Percentiles rank a stretch among this genome's conserved stretches.
Evolutionary conservation across 1,140 invertebrate genomes (phyloP).

Genomic region (Drosophila chauvacae): DNA sequence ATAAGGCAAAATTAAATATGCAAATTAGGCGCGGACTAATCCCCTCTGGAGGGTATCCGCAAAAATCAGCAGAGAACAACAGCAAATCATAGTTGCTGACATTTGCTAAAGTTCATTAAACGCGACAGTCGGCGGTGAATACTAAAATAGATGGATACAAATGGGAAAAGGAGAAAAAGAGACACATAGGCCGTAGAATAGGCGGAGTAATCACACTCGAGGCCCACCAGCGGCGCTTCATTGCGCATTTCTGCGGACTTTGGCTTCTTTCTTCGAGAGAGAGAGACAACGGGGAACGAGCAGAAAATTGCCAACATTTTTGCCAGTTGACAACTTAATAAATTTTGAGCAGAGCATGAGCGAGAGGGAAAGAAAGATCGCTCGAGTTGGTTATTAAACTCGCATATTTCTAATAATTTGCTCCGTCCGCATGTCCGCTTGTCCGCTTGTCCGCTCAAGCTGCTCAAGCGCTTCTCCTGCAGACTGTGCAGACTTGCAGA

Average conservation of each 20-base stretch:
- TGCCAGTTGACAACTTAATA: slow-evolving; percentile 81
- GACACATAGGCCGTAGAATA: slow-evolving; percentile 10
- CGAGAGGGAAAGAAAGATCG: slow-evolving; percentile 36
- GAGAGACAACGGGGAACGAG: slow-evolving; percentile 14
- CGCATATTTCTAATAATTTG: slow-evolving; percentile 81
- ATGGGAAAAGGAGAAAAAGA: slow-evolving; percentile 5
- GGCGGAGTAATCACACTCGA: slow-evolving; percentile 36
- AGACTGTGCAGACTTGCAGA: slow-evolving; percentile 41
- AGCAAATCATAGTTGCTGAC: slow-evolving; percentile 74
- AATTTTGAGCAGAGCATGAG: slow-evolving; percentile 62
- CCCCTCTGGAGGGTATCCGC: slow-evolving; percentile 11
- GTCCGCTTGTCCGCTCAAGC: slow-evolving; percentile 12
- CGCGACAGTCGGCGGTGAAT: slow-evolving; percentile 45
- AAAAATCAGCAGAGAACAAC: slow-evolving; percentile 25
- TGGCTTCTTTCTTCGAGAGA: slow-evolving; percentile 8
- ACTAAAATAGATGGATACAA: slow-evolving; percentile 27
- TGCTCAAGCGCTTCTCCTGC: slow-evolving; percentile 10
- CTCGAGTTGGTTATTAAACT: slow-evolving; percentile 75
- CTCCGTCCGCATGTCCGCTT: slow-evolving; percentile 36
- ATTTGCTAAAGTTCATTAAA: slow-evolving; percentile 77
- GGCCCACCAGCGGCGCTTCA: slow-evolving; percentile 48
- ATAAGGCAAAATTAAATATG: slow-evolving; percentile 71
- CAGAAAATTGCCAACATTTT: slow-evolving; percentile 75
- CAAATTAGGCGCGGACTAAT: slow-evolving; percentile 63
- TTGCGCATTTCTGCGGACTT: slow-evolving; percentile 20